Percentiles rank a stretch among this genome's conserved stretches.
Evolutionary conservation across 1,140 invertebrate species (phyloP).

Genomic region (Thrips palmi): DNA sequence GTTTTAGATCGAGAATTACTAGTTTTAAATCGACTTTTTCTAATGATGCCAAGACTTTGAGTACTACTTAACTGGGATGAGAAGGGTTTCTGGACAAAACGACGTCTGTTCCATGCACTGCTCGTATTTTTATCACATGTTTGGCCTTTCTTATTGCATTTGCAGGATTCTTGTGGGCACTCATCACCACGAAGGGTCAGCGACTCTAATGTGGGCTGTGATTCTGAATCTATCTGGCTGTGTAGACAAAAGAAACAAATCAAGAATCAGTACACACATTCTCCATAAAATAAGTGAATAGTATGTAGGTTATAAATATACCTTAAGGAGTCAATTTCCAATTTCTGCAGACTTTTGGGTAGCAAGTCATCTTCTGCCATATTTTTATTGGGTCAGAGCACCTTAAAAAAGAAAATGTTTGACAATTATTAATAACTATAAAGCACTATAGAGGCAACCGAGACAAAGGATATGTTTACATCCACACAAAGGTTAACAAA

Average conservation of each 20-base stretch:
- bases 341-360: no score
- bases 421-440: no score
- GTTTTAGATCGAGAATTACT: conserved; percentile 8
- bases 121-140: conserved; percentile 1
- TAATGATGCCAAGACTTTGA: background rate
- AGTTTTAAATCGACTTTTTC: conserved; percentile 7
- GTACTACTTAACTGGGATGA: background rate
- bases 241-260: background rate
- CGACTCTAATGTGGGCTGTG: conserved; percentile 9
- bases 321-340: no score
- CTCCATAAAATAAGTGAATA: background rate
- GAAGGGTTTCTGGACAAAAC: background rate
- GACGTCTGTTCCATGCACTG: conserved; percentile 6
- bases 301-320: background rate
- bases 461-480: no score
- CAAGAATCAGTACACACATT: background rate
- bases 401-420: no score
- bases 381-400: no score
- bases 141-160: conserved; percentile 11
- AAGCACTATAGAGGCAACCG: no score
- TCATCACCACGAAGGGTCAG: conserved; percentile 8
- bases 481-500: no score
- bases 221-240: background rate
- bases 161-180: conserved; percentile 10
- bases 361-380: no score